Evolutionary conservation across 2,888 invertebrate genomes (phyloP).

Genomic region (Melinopterus prodromus): DNA sequence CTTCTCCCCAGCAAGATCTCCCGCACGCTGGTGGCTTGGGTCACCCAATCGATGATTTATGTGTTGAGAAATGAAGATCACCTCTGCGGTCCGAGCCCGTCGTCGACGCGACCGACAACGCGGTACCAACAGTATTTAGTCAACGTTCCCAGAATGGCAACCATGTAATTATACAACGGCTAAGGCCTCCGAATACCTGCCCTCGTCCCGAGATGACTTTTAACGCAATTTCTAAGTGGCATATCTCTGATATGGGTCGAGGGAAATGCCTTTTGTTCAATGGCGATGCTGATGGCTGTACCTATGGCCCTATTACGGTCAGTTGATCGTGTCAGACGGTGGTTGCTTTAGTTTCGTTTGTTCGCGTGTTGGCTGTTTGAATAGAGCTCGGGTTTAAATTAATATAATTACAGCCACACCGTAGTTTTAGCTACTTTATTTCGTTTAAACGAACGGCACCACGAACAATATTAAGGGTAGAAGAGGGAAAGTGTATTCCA

Average conservation of each 20-base stretch:
- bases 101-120: not conserved
- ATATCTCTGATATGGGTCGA: conserved; percentile 61
- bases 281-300: not conserved
- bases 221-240: conserved; percentile 62
- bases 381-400: too few species aligned
- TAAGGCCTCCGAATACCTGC: conserved; percentile 53
- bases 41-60: conserved; percentile 7
- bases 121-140: conserved; percentile 31
- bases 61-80: conserved; percentile 9
- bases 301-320: not conserved
- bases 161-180: conserved; percentile 54
- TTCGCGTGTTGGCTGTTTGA: too few species aligned
- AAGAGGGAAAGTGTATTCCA: too few species aligned
- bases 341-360: not conserved
- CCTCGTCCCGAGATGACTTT: conserved; percentile 54
- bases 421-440: too few species aligned
- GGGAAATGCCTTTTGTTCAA: conserved; percentile 58
- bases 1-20: not conserved
- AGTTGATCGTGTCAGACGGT: not conserved
- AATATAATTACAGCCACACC: too few species aligned
- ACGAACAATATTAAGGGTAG: too few species aligned
- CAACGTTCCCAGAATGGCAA: conserved; percentile 50
- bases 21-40: not conserved
- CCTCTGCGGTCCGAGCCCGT: not conserved
- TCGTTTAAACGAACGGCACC: too few species aligned